A percentile compares a stretch with the other conserved stretches of the same genome.
Evolutionary conservation across 2,888 invertebrate species (phyloP).

Genomic region (Sclerodermus sp.): DNA sequence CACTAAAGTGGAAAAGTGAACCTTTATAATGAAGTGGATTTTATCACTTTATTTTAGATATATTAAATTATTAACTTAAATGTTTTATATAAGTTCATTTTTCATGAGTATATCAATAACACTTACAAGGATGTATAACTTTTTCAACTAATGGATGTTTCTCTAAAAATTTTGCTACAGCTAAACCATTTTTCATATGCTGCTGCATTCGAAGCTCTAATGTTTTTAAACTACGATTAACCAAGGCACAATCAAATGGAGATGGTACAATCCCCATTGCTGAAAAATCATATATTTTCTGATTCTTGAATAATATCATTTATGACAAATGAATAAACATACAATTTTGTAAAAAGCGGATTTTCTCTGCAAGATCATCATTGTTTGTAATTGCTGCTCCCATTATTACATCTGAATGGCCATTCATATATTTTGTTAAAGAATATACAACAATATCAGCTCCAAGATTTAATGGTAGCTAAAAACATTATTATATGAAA

Average conservation of each 20-base stretch:
- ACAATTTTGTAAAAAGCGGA: constrained; percentile 90
- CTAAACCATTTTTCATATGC: constrained; percentile 77
- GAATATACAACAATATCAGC: constrained; percentile 92
- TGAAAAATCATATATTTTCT: constrained; percentile 48
- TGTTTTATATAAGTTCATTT: too few species aligned
- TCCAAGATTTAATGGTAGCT: constrained; percentile 87
- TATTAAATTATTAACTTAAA: too few species aligned
- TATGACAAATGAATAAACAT: constrained; percentile 26
- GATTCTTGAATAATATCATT: neutral
- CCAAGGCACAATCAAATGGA: constrained; percentile 94
- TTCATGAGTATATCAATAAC: constrained; percentile 4
- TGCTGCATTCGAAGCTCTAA: constrained; percentile 88
- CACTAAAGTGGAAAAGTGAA: constrained; percentile 59
- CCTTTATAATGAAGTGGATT: too few species aligned
- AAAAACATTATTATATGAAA: constrained; percentile 12
- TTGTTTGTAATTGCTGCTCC: constrained; percentile 80
- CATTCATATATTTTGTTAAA: constrained; percentile 97
- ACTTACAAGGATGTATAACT: constrained; percentile 80
- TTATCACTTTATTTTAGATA: too few species aligned
- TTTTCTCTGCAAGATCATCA: constrained; percentile 69
- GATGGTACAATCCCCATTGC: constrained; percentile 93
- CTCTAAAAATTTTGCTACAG: constrained; percentile 81
- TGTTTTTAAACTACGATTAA: constrained; percentile 92
- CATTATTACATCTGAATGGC: constrained; percentile 97
- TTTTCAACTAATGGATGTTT: constrained; percentile 76